Evolutionary conservation across 1,140 invertebrate genomes (phyloP), one percentile per base, ranked within the genome.

Genomic region (Trachelipus rathkii): DNA sequence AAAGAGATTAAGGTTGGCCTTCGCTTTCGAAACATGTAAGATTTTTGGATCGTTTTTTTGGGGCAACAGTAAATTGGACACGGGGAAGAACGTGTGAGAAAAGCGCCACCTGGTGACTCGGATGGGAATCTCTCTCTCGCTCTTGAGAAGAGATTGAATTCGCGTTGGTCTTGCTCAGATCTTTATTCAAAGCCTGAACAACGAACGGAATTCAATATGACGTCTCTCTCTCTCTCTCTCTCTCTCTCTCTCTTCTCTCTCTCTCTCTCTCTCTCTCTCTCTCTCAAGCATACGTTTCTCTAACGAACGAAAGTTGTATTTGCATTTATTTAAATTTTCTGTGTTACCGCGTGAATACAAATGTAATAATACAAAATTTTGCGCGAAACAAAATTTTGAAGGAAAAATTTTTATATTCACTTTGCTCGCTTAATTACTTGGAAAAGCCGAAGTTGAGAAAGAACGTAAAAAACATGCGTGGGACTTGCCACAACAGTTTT

Each of bases 251-350:
- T 33, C 6, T 3, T 33, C 2, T 33, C 6, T 3, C 6, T 33
- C 33, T 33, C 33, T 33, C 33, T 6, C 33, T 33, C 33, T 33
- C 33, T 33, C 33, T 33, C 33, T 33, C 33, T 33, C 33, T 33
- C 33, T 33, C 33, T 33, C 33, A 33, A 33, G 33, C 33, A 33
- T 33, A 33, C 33, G 33, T 3, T 33, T 33, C 33, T 33, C n/a
- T n/a, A n/a, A n/a, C n/a, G n/a, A 19, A 19, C 11, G 50, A 60
- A 60, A 0, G 2, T 60, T 60, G 50, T 60, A 60, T 60, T 60
- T 60, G 19, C 50, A 60, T 60, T 60, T 60, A 60, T 60, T 60
- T 60, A 60, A 60, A 60, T 60, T 60, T 60, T 60, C 50, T 15
- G 50, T 13, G 11, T 60, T 60, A 19, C 50, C 8, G 50, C 50